Percentiles rank a stretch among this genome's conserved stretches.
Conservation (phyloP, 2,797 vertebrate species). For the Enteromius paludinosus region DNA sequence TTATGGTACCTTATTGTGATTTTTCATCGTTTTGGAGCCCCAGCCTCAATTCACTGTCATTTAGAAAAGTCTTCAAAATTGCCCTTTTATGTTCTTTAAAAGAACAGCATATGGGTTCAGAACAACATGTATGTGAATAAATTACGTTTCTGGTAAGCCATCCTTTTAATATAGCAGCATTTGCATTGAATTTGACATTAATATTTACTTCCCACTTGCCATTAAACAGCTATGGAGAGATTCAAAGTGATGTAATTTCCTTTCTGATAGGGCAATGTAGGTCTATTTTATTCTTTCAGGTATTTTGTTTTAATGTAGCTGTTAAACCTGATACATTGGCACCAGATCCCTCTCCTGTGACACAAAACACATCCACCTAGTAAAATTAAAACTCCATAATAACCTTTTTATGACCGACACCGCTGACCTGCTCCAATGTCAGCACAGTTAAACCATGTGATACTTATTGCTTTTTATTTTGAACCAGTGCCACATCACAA, state of each 20-base stretch:
- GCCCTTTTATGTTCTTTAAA: background rate
- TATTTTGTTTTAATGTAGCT: slow-evolving; percentile 59
- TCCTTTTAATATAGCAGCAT: background rate
- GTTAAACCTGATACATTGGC: slow-evolving; percentile 61
- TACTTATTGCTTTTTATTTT: slow-evolving; percentile 50
- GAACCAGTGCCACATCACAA: slow-evolving; percentile 35
- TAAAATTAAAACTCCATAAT: slow-evolving; percentile 60
- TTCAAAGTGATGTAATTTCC: slow-evolving; percentile 22
- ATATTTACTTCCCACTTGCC: background rate
- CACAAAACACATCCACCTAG: slow-evolving; percentile 62
- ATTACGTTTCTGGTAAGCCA: background rate
- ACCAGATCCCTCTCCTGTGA: slow-evolving; percentile 57
- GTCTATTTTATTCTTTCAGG: slow-evolving; percentile 59
- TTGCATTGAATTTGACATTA: background rate
- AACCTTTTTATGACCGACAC: slow-evolving; percentile 52
- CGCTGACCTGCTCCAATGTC: slow-evolving; percentile 48
- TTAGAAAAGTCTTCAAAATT: background rate
- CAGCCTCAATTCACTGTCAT: background rate
- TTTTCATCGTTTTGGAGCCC: background rate
- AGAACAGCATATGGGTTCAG: background rate
- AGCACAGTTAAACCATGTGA: slow-evolving; percentile 52
- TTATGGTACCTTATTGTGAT: background rate
- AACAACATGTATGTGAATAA: no score
- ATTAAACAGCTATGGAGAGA: background rate
- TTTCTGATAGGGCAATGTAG: background rate